Percentiles rank a stretch among this genome's conserved stretches.
Evolutionary conservation across 1,140 invertebrate species (phyloP).

Genomic region (Heliconius congener): DNA sequence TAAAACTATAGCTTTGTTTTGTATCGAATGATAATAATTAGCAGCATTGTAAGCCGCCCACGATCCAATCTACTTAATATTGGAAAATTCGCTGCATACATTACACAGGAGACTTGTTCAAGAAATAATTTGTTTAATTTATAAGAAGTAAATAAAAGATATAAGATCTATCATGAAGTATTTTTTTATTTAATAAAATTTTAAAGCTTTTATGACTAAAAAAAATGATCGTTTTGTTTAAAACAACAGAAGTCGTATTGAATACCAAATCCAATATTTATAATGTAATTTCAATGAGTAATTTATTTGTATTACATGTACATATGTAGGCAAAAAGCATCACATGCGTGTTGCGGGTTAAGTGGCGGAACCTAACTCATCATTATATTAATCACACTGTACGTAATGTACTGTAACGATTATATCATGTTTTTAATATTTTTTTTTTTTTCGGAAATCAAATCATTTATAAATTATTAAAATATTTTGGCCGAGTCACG

Average conservation of each 20-base stretch:
- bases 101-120: neutral
- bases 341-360: conserved; percentile 6
- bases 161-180: neutral
- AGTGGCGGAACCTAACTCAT: conserved; percentile 1
- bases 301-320: neutral
- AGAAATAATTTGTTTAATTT: neutral
- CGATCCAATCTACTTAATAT: neutral
- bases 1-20: neutral
- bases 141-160: neutral
- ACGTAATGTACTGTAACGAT: neutral
- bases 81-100: neutral
- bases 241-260: no score
- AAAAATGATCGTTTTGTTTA: no score
- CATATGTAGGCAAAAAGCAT: neutral
- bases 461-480: neutral
- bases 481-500: neutral
- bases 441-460: neutral
- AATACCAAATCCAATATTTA: neutral
- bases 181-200: neutral
- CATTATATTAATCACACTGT: conserved; percentile 8
- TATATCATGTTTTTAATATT: neutral
- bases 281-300: neutral
- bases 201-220: no score
- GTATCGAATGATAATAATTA: neutral
- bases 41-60: neutral